Conservation (phyloP, 2,888 invertebrate species). For the Emmelina monodactyla region DNA sequence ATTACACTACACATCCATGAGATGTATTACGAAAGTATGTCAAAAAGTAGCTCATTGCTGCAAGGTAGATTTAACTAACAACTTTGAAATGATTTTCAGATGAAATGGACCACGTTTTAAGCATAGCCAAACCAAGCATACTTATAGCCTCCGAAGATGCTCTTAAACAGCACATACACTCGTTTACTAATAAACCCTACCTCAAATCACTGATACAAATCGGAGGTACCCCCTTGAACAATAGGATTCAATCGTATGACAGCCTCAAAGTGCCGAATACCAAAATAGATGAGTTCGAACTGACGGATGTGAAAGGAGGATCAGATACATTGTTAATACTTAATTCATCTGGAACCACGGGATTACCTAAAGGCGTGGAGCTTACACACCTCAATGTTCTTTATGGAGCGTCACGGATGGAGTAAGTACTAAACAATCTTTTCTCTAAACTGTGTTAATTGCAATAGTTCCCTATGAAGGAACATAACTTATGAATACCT, state of each 20-base stretch:
- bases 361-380: slow-evolving; percentile 80
- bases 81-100: no score
- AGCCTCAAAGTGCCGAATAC: slow-evolving; percentile 55
- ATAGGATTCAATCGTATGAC: slow-evolving; percentile 11
- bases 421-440: slow-evolving; percentile 22
- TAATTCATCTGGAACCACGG: slow-evolving; percentile 77
- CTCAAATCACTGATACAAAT: slow-evolving; percentile 67
- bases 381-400: slow-evolving; percentile 63
- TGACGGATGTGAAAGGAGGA: slow-evolving; percentile 18
- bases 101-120: slow-evolving; percentile 63
- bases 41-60: no score
- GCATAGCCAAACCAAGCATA: slow-evolving; percentile 71
- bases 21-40: neutral
- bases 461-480: neutral
- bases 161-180: slow-evolving; percentile 22
- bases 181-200: slow-evolving; percentile 23
- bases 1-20: neutral
- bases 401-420: slow-evolving; percentile 58
- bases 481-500: neutral
- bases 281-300: slow-evolving; percentile 16
- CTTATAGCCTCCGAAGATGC: slow-evolving; percentile 65
- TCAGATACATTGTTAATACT: slow-evolving; percentile 36
- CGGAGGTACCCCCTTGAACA: slow-evolving; percentile 53
- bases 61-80: no score
- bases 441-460: neutral